phyloP scores from a whole-genome alignment of 1,140 invertebrate genomes.

The Heliconius melpomene region DNA sequence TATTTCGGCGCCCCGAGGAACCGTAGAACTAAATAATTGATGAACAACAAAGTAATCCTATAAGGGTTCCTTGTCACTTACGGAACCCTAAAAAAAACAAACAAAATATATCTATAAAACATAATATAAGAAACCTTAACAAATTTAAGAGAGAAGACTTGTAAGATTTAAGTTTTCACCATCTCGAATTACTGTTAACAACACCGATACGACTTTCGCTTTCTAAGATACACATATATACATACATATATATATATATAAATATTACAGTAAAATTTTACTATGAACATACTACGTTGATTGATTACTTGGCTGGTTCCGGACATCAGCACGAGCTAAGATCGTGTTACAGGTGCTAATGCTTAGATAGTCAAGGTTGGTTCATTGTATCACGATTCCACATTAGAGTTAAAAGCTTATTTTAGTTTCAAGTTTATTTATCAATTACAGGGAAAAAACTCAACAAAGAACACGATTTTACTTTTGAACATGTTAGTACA shows the following conservation, averaged over 20 bases:
- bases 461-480: background rate
- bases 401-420: background rate
- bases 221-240: background rate
- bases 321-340: slow-evolving; percentile 14
- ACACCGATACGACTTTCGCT: slow-evolving; percentile 20
- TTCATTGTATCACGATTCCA: slow-evolving; percentile 23
- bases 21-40: too few species aligned
- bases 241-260: background rate
- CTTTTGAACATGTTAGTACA: background rate
- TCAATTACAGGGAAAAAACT: background rate
- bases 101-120: background rate
- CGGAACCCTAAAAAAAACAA: background rate
- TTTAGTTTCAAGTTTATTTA: background rate
- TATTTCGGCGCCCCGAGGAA: too few species aligned
- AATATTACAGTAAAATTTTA: slow-evolving; percentile 16
- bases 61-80: too few species aligned
- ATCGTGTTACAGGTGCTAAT: slow-evolving; percentile 28
- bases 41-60: too few species aligned
- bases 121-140: background rate
- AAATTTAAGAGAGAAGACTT: slow-evolving; percentile 2
- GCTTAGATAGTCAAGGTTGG: slow-evolving; percentile 24
- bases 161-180: slow-evolving; percentile 19
- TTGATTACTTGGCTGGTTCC: slow-evolving; percentile 24
- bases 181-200: slow-evolving; percentile 15
- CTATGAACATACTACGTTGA: slow-evolving; percentile 5